Base-by-base conservation (phyloP, 1,140 invertebrate genomes). In the Odontomachus brunneus region DNA sequence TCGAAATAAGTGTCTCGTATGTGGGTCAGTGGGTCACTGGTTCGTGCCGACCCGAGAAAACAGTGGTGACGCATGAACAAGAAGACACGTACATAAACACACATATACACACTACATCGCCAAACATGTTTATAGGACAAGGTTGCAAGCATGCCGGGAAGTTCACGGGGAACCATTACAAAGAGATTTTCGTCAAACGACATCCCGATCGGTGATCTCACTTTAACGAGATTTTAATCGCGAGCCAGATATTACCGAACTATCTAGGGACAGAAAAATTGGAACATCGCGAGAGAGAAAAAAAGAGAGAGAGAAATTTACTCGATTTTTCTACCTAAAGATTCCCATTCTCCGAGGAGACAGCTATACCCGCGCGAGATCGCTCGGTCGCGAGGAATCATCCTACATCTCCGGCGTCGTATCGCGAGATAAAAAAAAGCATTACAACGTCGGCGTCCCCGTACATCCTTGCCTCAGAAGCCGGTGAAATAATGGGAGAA, bases 11-110 rank as follows among this genome's bases (percentile, higher is more conserved):
- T 57, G 51, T 57, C 29, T 66, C 38, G 26, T 63, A 69, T 69
- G 75, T 80, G 33, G 75, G 65, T 80, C 51, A 80, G 38, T 80
- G n/a, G 75, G 33, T 7, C 75, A 71, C 33, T 57, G 75, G 65
- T 69, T 69, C 75, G 38, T 48, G 65, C 75, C 67, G 65, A 19
- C 24, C 29, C 44, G 48, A 19, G 51, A 53, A 80, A 69, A 80
- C 17, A 80, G 75, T 44, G 22, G 51, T 80, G 65, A 80, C 75
- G 75, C 65, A 80, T 57, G 63, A 80, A 69, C 75, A 71, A 69
- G 65, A 80, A 80, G 51, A 66, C 38, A 55, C 12, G 26, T 12
- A 19, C 38, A 59, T 2, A 33, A 33, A 33, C 29, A 33, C 29
- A 26, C 19, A 24, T 4, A 60, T 19, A 75, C n/a, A 19, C 29